Conservation (phyloP, 2,888 invertebrate genomes). For the Morpho achilles region DNA sequence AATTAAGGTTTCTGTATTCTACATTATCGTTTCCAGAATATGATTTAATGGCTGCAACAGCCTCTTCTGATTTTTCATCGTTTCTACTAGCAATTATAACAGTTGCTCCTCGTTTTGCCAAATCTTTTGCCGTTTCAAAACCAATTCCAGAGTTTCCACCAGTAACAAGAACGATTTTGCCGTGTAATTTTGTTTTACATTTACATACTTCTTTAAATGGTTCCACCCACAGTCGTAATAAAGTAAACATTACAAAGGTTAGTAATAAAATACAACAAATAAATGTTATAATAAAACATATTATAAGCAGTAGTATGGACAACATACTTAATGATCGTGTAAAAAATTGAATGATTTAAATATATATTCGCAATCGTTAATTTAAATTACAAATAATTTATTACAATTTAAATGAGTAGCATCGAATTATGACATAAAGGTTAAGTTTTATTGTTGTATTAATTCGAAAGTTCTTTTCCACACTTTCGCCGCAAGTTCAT, state of each 20-base stretch:
- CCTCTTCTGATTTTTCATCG: constrained; percentile 83
- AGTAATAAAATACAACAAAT: constrained; percentile 13
- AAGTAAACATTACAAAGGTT: constrained; percentile 20
- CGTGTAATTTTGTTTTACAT: constrained; percentile 49
- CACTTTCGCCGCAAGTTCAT: constrained; percentile 83
- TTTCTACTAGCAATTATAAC: constrained; percentile 86
- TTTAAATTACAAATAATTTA: too few species aligned
- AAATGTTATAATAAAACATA: background rate
- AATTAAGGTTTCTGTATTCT: constrained; percentile 72
- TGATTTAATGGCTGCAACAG: constrained; percentile 83
- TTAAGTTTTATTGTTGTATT: constrained; percentile 2
- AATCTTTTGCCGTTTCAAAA: constrained; percentile 83
- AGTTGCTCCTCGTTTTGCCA: too few species aligned
- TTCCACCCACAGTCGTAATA: constrained; percentile 33
- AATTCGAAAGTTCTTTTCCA: constrained; percentile 80
- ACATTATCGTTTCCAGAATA: constrained; percentile 85
- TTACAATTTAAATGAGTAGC: too few species aligned
- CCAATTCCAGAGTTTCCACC: constrained; percentile 92
- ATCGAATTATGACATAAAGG: too few species aligned
- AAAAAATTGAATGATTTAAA: background rate
- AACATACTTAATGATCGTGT: background rate
- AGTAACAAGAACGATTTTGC: constrained; percentile 85
- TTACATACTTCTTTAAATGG: constrained; percentile 44
- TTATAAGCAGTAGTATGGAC: background rate
- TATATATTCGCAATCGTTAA: background rate